A percentile compares a stretch with the other conserved stretches of the same genome.
phyloP scores from a whole-genome alignment of 2,797 vertebrate genomes.

The Octomys mimax region DNA sequence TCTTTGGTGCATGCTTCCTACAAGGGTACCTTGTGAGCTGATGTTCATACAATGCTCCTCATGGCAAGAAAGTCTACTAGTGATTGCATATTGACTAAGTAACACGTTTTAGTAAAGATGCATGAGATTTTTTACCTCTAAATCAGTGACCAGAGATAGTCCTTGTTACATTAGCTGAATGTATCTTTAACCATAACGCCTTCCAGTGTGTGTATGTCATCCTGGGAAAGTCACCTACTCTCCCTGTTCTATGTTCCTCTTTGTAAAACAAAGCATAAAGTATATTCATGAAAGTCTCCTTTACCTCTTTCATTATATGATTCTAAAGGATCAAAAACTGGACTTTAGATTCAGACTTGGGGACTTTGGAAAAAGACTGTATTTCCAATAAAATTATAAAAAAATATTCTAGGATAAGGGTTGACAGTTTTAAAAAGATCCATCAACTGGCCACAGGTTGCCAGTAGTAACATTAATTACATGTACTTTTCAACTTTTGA shows the following conservation, averaged over 20 bases:
- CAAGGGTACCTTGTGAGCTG: not conserved
- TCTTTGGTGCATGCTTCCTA: not conserved
- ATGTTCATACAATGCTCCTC: constrained; percentile 26
- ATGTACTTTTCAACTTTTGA: constrained; percentile 24
- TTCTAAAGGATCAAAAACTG: not conserved
- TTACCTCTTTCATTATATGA: not conserved
- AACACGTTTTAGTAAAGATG: constrained; percentile 15
- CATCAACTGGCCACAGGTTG: not conserved
- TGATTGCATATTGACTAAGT: constrained; percentile 19
- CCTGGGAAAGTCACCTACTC: not conserved
- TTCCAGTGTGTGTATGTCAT: not conserved
- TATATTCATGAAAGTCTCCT: not conserved
- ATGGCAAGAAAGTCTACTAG: not conserved
- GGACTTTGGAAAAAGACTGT: not conserved
- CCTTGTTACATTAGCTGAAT: constrained; percentile 5
- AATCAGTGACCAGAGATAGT: not conserved
- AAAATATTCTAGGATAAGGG: not conserved
- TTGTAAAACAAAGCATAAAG: not conserved
- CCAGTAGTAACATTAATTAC: not conserved
- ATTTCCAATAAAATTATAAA: not conserved
- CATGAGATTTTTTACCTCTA: not conserved
- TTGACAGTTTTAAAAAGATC: constrained; percentile 42
- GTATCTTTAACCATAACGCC: not conserved
- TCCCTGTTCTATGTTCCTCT: not conserved
- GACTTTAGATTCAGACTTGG: not conserved